Evolutionary conservation across 2,113 vertebrate genomes (phyloP).

Genomic region (Rana temporaria): DNA sequence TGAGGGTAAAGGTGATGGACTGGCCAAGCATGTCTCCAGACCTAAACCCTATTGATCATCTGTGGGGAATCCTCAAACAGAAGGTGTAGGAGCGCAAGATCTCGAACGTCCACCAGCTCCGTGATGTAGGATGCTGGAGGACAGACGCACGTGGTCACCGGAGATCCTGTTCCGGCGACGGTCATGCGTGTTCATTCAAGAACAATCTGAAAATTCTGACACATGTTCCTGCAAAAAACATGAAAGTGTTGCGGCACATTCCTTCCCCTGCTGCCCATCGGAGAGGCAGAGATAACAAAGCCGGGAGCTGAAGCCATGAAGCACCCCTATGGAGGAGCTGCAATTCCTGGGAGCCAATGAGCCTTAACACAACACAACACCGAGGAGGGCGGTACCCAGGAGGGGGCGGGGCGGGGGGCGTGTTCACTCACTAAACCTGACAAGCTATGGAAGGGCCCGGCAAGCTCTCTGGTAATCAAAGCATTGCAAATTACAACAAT

Average conservation of each 20-base stretch:
- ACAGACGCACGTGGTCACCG: no score
- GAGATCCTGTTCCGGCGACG: no score
- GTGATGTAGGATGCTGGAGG: no score
- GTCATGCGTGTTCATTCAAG: neutral
- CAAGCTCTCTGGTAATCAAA: no score
- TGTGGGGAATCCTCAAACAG: no score
- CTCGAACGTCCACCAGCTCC: no score
- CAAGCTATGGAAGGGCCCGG: neutral
- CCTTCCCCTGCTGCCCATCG: neutral
- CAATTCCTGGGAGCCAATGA: constrained; percentile 54
- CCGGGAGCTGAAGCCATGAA: neutral
- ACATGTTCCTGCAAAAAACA: constrained; percentile 29
- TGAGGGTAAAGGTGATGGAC: no score
- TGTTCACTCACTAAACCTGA: neutral
- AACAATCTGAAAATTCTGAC: neutral
- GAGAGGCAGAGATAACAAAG: neutral
- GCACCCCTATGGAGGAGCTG: constrained; percentile 41
- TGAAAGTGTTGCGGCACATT: neutral
- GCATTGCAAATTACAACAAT: no score
- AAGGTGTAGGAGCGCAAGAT: no score
- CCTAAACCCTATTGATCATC: no score
- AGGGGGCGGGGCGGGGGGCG: neutral
- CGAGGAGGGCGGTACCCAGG: neutral
- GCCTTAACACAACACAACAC: constrained; percentile 50
- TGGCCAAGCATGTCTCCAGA: no score